Conservation (phyloP, 1,140 invertebrate species). For the Neodiprion lecontei region DNA sequence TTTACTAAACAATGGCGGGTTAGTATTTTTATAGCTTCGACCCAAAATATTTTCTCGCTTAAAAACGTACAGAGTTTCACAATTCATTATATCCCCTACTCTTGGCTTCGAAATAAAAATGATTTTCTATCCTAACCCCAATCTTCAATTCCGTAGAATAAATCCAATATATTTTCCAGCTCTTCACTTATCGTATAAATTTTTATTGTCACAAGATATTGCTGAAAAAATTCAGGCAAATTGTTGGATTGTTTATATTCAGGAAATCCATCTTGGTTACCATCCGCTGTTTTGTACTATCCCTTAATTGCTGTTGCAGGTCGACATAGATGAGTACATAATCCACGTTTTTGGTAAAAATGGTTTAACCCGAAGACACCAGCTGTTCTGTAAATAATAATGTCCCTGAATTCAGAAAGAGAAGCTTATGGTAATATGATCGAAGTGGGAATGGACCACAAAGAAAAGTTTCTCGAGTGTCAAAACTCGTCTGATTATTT, state of each 20-base stretch:
- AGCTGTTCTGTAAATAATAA: not conserved
- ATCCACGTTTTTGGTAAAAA: not conserved
- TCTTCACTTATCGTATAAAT: not conserved
- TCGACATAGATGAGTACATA: not conserved
- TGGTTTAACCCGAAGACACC: constrained; percentile 8
- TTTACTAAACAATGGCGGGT: not conserved
- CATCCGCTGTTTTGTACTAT: not conserved
- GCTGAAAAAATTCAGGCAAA: not conserved
- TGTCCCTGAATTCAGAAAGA: constrained; percentile 1
- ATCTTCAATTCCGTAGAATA: not conserved
- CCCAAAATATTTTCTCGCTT: not conserved
- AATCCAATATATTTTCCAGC: not conserved
- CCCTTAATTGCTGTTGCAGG: not conserved
- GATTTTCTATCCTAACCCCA: not conserved
- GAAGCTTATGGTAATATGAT: not conserved
- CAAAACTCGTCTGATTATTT: not conserved
- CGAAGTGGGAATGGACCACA: not conserved
- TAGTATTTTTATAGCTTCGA: not conserved
- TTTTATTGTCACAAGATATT: not conserved
- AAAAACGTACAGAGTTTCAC: not conserved
- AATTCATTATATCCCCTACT: not conserved
- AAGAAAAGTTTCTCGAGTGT: not conserved
- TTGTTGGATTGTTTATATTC: not conserved
- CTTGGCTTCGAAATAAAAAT: not conserved
- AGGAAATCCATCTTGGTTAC: not conserved